These are phyloP conservation scores for Coenobita brevimanus DNA, from an alignment of 1,140 invertebrate species.

Conservation along the genomic window DNA sequence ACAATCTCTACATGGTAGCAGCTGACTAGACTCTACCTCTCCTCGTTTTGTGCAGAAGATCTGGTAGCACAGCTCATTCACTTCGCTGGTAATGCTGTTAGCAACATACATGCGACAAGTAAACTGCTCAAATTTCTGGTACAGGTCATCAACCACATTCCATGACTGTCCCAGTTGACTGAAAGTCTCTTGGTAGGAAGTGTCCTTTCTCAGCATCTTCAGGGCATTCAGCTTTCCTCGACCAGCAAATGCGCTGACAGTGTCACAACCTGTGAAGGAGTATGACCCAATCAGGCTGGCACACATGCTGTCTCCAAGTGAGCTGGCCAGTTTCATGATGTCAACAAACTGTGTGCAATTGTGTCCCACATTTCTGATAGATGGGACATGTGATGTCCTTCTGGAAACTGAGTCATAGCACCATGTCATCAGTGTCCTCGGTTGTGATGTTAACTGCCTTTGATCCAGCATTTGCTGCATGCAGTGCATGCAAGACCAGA, in stretches of 20 bases:
- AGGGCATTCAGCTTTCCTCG: too few species aligned
- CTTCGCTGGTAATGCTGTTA: not conserved
- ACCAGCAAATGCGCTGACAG: too few species aligned
- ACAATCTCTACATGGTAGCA: slow-evolving; percentile 13
- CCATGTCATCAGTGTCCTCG: not conserved
- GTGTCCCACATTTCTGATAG: slow-evolving; percentile 1
- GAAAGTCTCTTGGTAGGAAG: not conserved
- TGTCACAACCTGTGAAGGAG: too few species aligned
- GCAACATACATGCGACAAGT: not conserved
- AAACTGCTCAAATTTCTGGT: not conserved
- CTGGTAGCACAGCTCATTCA: slow-evolving; percentile 15
- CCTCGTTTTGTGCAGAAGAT: slow-evolving; percentile 3
- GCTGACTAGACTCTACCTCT: slow-evolving; percentile 9
- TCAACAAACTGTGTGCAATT: not conserved
- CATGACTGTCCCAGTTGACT: not conserved
- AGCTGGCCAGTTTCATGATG: too few species aligned
- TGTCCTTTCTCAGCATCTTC: not conserved
- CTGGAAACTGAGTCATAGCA: not conserved
- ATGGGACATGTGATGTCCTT: not conserved
- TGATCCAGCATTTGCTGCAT: not conserved
- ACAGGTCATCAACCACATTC: slow-evolving; percentile 2
- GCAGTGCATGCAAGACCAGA: not conserved
- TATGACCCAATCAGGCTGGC: too few species aligned
- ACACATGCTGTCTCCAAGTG: too few species aligned
- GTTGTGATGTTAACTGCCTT: not conserved